phyloP scores from a whole-genome alignment of 2,888 invertebrate genomes.

The Tiliacea aurago region DNA sequence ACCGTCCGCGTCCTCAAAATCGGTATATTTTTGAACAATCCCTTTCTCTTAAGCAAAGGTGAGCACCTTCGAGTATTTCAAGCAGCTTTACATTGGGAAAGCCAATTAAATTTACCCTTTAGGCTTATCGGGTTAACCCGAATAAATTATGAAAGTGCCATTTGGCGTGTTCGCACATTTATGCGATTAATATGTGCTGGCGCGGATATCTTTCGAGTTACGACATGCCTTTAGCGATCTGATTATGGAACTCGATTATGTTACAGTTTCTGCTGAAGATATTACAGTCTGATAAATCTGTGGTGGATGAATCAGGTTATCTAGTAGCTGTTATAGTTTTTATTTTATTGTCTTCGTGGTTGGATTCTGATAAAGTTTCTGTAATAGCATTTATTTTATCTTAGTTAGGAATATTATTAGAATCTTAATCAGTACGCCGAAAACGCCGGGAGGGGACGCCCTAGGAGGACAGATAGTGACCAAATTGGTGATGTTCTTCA shows the following conservation, averaged over 20 bases:
- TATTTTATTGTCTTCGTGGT: conserved; percentile 1
- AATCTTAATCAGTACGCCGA: no score
- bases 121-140: conserved; percentile 63
- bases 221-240: conserved; percentile 36
- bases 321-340: conserved; percentile 3
- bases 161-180: conserved; percentile 47
- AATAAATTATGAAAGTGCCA: conserved; percentile 64
- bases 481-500: no score
- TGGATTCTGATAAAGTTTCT: conserved; percentile 6
- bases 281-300: conserved; percentile 17
- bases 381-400: not conserved
- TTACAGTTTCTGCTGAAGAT: conserved; percentile 38
- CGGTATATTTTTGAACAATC: conserved; percentile 48
- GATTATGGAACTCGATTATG: conserved; percentile 43
- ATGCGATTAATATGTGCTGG: conserved; percentile 40
- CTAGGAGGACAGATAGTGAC: no score
- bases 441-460: no score
- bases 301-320: conserved; percentile 21
- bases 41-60: conserved; percentile 62
- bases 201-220: conserved; percentile 35
- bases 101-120: conserved; percentile 67
- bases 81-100: conserved; percentile 58
- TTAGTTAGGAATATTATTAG: not conserved
- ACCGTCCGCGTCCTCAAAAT: conserved; percentile 41
- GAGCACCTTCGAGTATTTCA: conserved; percentile 56